Conservation (phyloP, 2,888 invertebrate species). For the Epistrophe grossulariae region DNA sequence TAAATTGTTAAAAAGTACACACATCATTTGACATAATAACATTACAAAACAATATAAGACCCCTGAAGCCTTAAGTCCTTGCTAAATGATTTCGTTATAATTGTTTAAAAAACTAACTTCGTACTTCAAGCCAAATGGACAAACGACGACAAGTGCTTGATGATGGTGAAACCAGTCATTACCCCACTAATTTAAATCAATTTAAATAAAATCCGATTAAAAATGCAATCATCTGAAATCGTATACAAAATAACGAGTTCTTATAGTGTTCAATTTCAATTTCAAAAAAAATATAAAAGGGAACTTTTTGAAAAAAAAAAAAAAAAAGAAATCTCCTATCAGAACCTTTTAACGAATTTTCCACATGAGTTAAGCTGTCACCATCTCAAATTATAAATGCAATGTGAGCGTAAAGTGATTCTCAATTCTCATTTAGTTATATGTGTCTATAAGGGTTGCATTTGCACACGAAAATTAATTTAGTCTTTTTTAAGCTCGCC, state of each 20-base stretch:
- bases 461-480: constrained; percentile 49
- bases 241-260: constrained; percentile 65
- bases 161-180: constrained; percentile 43
- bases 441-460: constrained; percentile 66
- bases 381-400: constrained; percentile 50
- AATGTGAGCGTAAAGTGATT: constrained; percentile 14
- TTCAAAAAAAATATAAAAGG: constrained; percentile 12
- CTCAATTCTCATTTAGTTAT: too few relatives aligned
- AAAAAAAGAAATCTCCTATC: constrained; percentile 11
- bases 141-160: constrained; percentile 44
- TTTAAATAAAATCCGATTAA: constrained; percentile 75
- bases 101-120: constrained; percentile 9
- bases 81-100: constrained; percentile 15
- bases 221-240: constrained; percentile 75
- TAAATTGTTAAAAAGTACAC: constrained; percentile 5
- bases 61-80: neutral
- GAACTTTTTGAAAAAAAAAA: constrained; percentile 26
- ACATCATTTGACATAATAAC: constrained; percentile 33
- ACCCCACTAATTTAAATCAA: constrained; percentile 73
- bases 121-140: constrained; percentile 29
- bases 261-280: constrained; percentile 21
- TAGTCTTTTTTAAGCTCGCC: constrained; percentile 32
- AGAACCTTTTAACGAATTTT: constrained; percentile 75
- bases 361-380: constrained; percentile 71
- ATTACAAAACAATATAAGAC: constrained; percentile 18